Evolutionary conservation across 2,797 vertebrate species (phyloP), one percentile per base, ranked within the genome.

Genomic region (Sebastes iracundus): DNA sequence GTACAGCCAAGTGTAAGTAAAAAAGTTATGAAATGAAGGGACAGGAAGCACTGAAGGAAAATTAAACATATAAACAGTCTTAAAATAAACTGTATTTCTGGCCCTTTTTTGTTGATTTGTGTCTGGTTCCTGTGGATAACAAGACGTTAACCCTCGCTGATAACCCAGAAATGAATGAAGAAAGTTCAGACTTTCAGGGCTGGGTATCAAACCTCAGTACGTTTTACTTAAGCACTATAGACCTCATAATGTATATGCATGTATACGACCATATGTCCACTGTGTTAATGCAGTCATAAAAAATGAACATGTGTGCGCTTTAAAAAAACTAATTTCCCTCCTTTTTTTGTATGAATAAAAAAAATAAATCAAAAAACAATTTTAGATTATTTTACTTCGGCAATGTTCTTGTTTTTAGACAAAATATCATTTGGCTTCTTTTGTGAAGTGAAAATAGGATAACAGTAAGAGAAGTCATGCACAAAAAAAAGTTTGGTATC

Each of bases 1-100:
- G 90, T 3, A 75, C 96, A 16, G 90, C 95, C 60, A 96, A 96
- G 67, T 96, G 96, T 96, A 79, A 95, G 94, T 84, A 5, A 52
- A 16, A 58, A 23, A 35, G 3, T 12, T 23, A 30, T 58, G 7
- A 23, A 64, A 61, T 25, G 4, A 18, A 52, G 8, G 7, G n/a
- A 27, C 25, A 46, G 49, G 66, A 72, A 59, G 25, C 16, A 20
- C 16, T 18, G n/a, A 56, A 59, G 30, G 58, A 22, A 56, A 35
- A 11, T 20, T 32, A 7, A 68, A 73, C 28, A 42, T 1, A 23
- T 28, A 56, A 49, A 67, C 35, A 25, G 12, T 25, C 25, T 65
- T 28, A 27, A 7, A 10, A 69, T 74, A 49, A 67, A 64, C 23
- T 4, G 35, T 1, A 27, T 62, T 22, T 53, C 59, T 60, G 7